Conservation (phyloP, 2,113 vertebrate species). For the Laticauda laticaudata region DNA sequence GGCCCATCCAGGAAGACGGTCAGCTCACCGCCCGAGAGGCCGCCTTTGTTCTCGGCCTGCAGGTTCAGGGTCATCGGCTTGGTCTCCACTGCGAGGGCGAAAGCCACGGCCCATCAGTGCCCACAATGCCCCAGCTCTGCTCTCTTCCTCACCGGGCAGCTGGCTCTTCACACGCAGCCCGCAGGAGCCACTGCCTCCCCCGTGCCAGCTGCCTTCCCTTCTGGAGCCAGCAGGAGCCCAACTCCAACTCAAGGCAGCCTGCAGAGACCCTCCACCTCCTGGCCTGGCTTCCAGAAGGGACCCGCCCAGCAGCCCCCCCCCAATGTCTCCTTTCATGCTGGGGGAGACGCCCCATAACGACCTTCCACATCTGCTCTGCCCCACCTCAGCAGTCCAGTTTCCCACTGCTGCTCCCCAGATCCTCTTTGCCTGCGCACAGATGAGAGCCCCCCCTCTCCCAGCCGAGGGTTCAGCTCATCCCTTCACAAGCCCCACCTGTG, state of each 20-base stretch:
- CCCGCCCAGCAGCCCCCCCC: neutral
- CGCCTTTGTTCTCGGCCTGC: constrained; percentile 95
- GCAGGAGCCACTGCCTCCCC: neutral
- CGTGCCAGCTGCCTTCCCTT: neutral
- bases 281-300: neutral
- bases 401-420: constrained; percentile 38
- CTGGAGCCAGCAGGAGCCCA: neutral
- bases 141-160: neutral
- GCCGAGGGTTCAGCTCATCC: neutral
- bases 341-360: neutral
- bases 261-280: neutral
- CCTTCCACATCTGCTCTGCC: neutral
- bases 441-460: constrained; percentile 61
- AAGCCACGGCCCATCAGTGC: constrained; percentile 2
- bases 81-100: constrained; percentile 86
- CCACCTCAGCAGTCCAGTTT: too few species aligned
- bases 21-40: constrained; percentile 87
- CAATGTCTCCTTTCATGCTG: neutral
- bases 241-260: neutral
- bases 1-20: constrained; percentile 93
- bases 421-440: constrained; percentile 60
- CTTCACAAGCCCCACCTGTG: constrained; percentile 53
- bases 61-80: constrained; percentile 91
- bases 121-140: neutral
- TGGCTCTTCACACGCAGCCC: too few species aligned